Conservation (phyloP, 2,113 vertebrate species). For the Tupaia chinensis region DNA sequence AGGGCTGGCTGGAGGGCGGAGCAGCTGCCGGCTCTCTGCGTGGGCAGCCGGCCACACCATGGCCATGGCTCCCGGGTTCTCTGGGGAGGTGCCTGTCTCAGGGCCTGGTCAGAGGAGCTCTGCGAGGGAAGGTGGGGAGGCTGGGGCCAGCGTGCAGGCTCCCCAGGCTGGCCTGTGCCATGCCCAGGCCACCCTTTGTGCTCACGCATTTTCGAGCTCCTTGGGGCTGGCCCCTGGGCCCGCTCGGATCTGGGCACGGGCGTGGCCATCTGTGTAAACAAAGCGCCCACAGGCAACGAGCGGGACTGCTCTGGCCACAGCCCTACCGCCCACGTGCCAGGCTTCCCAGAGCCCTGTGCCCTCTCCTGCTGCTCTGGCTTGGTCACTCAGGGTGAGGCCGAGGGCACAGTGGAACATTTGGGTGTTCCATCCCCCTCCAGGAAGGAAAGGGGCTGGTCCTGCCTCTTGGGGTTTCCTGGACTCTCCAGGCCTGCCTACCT, state of each 20-base stretch:
- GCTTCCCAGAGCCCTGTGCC: not conserved
- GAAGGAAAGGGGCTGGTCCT: not conserved
- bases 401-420: too few species aligned
- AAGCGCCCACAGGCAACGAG: not conserved
- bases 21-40: not conserved
- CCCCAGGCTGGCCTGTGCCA: too few species aligned
- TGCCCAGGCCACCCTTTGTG: too few species aligned
- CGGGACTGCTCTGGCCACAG: not conserved
- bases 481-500: conserved; percentile 85
- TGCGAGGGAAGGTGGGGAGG: too few species aligned
- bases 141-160: too few species aligned
- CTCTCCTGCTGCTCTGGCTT: not conserved
- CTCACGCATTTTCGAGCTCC: not conserved
- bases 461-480: rapidly evolving
- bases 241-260: not conserved
- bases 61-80: not conserved
- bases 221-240: not conserved
- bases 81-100: not conserved
- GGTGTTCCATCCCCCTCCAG: rapidly evolving
- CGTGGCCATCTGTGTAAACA: not conserved
- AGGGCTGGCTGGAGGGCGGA: not conserved
- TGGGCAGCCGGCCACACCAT: not conserved
- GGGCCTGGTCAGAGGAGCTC: not conserved
- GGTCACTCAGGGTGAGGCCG: not conserved
- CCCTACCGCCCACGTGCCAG: not conserved